Evolutionary conservation across 2,113 vertebrate species (phyloP), one percentile per base, ranked within the genome.

Genomic region (Dipodomys ordii): DNA sequence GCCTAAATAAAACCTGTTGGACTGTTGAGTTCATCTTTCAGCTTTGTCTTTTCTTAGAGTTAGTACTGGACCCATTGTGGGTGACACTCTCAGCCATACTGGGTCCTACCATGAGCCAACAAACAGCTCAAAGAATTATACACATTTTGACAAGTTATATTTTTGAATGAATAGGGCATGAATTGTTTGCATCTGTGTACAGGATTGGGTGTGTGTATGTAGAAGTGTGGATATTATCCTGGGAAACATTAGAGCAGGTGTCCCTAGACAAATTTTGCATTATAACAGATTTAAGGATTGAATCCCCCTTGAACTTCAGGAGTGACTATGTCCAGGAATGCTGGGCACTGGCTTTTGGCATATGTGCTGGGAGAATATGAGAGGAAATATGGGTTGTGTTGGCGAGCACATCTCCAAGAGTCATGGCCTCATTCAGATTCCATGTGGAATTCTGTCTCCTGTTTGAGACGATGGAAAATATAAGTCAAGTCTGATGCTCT

Each of bases 101-200:
- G 39, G 39, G 39, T 39, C 39, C 39, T 39, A 39, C 39, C 39
- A 39, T 39, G 5, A 39, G 25, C 57, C 32, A 80, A 69, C 10
- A 35, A 79, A 74, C 10, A 44, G 32, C 7, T 11, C 10, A 65
- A 78, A 82, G 4, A 69, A 82, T 73, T 39, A 8, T 28, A 9
- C 67, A 18, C 71, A 71, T 83, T 81, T 81, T 60, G 3, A 0
- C 11, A 12, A 64, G 10, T 77, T 94, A 27, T 92, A 2, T 8
- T 35, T 84, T 87, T 69, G 19, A 73, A 83, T 83, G 57, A 80
- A 68, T 1, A 74, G 12, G 20, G 4, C 25, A 60, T 28, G 20
- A 91, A 92, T 49, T 87, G 67, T 83, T 94, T 80, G 25, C 18
- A 69, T 60, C 68, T 65, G 49, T 44, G 8, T 77, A 46, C 44